Evolutionary conservation across 2,113 vertebrate species (phyloP), one percentile per base, ranked within the genome.

Genomic region (Ophthalmolycus amberensis): DNA sequence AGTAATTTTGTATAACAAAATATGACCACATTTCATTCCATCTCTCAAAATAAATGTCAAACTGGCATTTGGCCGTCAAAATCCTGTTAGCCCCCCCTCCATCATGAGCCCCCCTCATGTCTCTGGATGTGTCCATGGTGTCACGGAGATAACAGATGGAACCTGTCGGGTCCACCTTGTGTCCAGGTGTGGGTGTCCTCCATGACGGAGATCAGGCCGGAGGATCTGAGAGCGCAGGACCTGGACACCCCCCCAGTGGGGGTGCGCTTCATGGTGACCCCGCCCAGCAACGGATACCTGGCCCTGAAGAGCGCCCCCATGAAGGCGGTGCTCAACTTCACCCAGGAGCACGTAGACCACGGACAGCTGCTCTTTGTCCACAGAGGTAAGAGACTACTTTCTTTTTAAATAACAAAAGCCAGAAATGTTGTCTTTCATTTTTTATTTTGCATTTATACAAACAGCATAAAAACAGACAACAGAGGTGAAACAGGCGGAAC

Each of bases 181-280:
- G 20, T 77, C 46, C 80, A 98, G 97, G 96, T 98, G 44, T 98
- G 97, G 97, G 94, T 95, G 58, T 94, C 93, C 68, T 97, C 97
- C 9, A 88, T 97, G 75, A 97, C 96, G 14, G 96, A 96, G 94
- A 96, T 98, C 88, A 94, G 94, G 42, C 10, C 44, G 4, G 89
- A 91, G 22, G 95, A 97, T 84, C 95, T 98, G 65, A 95, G 84
- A 74, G 94, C 90, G 2, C 94, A 96, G 92, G 97, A 99, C 79
- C 80, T 85, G 66, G 97, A 98, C 90, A 94, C 96, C 0, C 89
- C 86, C 25, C 87, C 95, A 0, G 92, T 92, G 79, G 93, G 96
- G 32, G 94, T 99, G 1, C 42, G 93, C 58, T 98, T 95, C 89
- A 95, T 95, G 82, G 80, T 96, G 85, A 97, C 95, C 50, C 95